Conservation (phyloP, 2,113 vertebrate genomes). For the Dascyllus trimaculatus region DNA sequence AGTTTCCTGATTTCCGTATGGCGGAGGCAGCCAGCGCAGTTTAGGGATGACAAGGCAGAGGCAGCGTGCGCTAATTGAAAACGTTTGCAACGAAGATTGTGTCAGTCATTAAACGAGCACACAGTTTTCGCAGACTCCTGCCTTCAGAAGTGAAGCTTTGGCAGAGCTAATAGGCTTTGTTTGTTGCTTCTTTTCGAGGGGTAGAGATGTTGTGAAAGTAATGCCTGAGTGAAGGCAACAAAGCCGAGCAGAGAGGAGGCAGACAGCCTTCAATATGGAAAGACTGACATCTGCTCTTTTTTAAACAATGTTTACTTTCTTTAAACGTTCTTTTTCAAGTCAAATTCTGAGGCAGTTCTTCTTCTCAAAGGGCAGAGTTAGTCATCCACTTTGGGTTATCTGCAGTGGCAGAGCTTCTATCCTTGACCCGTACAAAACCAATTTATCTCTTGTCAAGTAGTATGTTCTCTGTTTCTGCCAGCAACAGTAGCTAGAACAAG, state of each 20-base stretch:
- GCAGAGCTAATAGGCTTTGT: background rate
- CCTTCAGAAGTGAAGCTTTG: background rate
- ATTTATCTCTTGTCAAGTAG: slow-evolving; percentile 4
- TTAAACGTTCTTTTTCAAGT: background rate
- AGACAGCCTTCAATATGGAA: background rate
- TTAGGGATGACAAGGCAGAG: slow-evolving; percentile 31
- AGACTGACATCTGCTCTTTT: background rate
- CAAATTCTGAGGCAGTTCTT: background rate
- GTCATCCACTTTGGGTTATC: slow-evolving; percentile 28
- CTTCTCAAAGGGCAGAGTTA: slow-evolving; percentile 22
- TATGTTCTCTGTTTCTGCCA: background rate
- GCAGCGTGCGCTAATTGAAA: slow-evolving; percentile 30
- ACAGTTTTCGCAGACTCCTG: background rate
- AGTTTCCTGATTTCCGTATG: slow-evolving; percentile 45
- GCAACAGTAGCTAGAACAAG: background rate
- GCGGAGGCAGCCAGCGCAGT: slow-evolving; percentile 4
- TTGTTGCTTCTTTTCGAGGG: slow-evolving; percentile 4
- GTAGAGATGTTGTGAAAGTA: slow-evolving; percentile 2
- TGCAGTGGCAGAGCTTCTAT: background rate
- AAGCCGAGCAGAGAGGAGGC: slow-evolving; percentile 5
- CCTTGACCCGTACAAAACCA: slow-evolving; percentile 43
- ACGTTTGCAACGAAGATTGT: slow-evolving; percentile 5
- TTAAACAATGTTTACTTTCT: background rate
- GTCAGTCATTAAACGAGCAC: slow-evolving; percentile 1
- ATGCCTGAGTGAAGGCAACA: slow-evolving; percentile 4